Evolutionary conservation across 2,797 vertebrate genomes (phyloP).

Genomic region (Ctenosaura bakeri): DNA sequence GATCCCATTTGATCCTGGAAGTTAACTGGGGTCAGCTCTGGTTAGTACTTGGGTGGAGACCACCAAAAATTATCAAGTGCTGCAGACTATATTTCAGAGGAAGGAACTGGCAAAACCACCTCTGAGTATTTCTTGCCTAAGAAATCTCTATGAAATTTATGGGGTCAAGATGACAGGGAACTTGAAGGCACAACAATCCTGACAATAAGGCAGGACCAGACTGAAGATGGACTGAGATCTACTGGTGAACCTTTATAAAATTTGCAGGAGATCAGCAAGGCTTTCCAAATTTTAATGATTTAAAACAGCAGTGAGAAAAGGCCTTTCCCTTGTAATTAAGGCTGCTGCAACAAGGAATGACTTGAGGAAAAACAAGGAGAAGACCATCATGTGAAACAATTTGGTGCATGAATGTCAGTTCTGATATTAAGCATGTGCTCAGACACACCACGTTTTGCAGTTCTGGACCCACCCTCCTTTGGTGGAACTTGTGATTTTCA

Average conservation of each 20-base stretch:
- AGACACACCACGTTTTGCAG: neutral
- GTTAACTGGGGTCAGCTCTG: too few relatives aligned
- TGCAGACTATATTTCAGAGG: too few relatives aligned
- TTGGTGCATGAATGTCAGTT: neutral
- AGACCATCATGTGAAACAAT: neutral
- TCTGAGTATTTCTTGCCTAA: too few relatives aligned
- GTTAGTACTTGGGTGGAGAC: neutral
- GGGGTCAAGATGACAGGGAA: too few relatives aligned
- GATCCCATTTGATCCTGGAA: too few relatives aligned
- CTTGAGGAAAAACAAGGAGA: too few relatives aligned
- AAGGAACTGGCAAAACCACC: too few relatives aligned
- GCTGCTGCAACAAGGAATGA: neutral
- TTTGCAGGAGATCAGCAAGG: neutral
- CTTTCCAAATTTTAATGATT: neutral
- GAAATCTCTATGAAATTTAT: too few relatives aligned
- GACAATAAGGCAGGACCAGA: too few relatives aligned
- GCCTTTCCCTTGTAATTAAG: neutral
- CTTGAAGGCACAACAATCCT: too few relatives aligned
- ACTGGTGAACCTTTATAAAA: too few relatives aligned
- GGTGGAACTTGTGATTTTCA: neutral
- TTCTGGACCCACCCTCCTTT: neutral
- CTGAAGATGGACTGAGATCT: too few relatives aligned
- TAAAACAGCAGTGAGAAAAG: neutral
- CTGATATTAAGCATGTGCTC: neutral
- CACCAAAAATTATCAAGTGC: neutral